A percentile compares a stretch with the other conserved stretches of the same genome.
phyloP scores from a whole-genome alignment of 2,113 vertebrate species.

The Genyomyrus donnyi region DNA sequence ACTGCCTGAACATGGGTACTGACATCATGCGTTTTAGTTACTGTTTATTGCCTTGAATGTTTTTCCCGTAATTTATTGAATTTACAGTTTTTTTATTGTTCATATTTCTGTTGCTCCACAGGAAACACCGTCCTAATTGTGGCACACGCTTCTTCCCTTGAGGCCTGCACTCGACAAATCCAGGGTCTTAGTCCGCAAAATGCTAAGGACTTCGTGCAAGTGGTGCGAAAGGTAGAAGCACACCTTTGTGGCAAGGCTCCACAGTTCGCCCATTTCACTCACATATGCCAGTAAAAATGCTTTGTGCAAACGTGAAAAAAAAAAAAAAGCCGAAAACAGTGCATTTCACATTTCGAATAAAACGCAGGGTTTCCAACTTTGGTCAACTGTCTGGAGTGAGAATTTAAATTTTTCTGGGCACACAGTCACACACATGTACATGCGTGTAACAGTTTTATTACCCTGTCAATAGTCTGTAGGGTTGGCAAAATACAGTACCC shows the following conservation, averaged over 20 bases:
- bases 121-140: conserved; percentile 92
- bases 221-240: conserved; percentile 85
- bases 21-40: background rate
- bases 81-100: conserved; percentile 8
- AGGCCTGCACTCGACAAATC: conserved; percentile 94
- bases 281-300: too few relatives aligned
- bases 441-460: too few relatives aligned
- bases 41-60: conserved; percentile 3
- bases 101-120: conserved; percentile 44
- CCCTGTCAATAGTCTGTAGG: too few relatives aligned
- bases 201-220: conserved; percentile 96
- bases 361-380: too few relatives aligned
- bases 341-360: too few relatives aligned
- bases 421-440: background rate
- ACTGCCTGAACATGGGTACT: conserved; percentile 85
- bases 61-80: background rate
- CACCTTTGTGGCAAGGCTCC: too few relatives aligned
- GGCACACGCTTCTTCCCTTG: conserved; percentile 92
- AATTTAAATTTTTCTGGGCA: background rate
- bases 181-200: conserved; percentile 90
- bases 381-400: too few relatives aligned
- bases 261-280: too few relatives aligned
- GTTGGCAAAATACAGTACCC: too few relatives aligned
- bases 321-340: too few relatives aligned
- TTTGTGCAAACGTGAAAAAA: too few relatives aligned